Evolutionary conservation across 1,140 invertebrate genomes (phyloP), one percentile per base, ranked within the genome.

Genomic region (Elysia chlorotica): DNA sequence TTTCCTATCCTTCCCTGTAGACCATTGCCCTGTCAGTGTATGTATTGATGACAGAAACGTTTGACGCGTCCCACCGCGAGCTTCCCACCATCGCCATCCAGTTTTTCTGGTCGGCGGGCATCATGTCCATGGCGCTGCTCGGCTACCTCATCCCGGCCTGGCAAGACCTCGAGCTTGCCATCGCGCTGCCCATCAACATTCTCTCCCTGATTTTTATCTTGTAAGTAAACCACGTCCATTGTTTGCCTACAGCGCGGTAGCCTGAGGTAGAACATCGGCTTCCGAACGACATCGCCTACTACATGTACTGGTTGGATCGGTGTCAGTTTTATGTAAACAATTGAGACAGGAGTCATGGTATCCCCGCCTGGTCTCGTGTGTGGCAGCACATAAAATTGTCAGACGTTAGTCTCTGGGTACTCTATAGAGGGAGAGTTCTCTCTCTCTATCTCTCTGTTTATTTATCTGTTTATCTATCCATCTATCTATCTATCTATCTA

Each of bases 51-150:
- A 77, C 79, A 62, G 91, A 91, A 79, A 79, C 90, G 0, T 90
- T 91, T 67, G 88, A 90, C 1, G 80, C 85, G 1, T 86, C 81
- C 38, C 84, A 84, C 57, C 86, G 90, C 21, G 87, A 89, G n/a
- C 76, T 87, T 71, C 88, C 90, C 0, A 87, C 88, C 0, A 81
- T 89, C 14, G 83, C 74, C 1, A 70, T 87, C 2, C 84, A 86
- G 73, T 80, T 85, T 33, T 87, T 88, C 38, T 88, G 85, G 81
- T 84, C 88, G 36, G 37, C 82, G 0, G 88, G 88, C 2, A 75
- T 88, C n/a, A 85, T 88, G 48, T 25, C 81, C 0, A 75, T 89
- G 4, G 81, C 88, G 10, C 73, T 87, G 0, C 62, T 87, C 33
- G 85, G 85, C 21, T 89, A 87, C 75, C 79, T 88, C 3, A 76